These are phyloP conservation scores for Aromia moschata DNA, from an alignment of 2,888 invertebrate species.

Conservation along the genomic window DNA sequence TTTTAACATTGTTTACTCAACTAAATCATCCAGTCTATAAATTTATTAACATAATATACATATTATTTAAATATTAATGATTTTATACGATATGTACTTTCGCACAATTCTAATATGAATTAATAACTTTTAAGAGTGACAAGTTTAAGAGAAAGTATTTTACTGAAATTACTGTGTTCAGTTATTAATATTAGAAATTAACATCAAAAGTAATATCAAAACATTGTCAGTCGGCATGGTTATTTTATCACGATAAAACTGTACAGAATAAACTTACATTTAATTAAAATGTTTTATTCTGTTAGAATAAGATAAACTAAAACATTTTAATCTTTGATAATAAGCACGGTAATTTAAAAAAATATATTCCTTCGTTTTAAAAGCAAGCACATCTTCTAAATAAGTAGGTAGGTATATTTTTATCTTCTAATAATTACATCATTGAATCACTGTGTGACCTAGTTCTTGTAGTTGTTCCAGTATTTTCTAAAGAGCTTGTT, in stretches of 20 bases:
- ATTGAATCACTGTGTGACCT: slow-evolving; percentile 44
- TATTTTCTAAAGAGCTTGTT: slow-evolving; percentile 43
- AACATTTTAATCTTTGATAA: slow-evolving; percentile 8
- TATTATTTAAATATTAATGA: slow-evolving; percentile 32
- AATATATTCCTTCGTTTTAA: slow-evolving; percentile 16
- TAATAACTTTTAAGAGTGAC: background rate
- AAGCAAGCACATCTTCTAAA: slow-evolving; percentile 24
- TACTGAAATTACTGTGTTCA: background rate
- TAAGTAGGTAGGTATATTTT: slow-evolving; percentile 5
- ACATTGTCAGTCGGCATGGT: background rate
- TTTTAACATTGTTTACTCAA: slow-evolving; percentile 3
- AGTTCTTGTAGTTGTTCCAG: slow-evolving; percentile 42
- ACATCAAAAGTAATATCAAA: background rate
- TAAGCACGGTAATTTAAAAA: slow-evolving; percentile 12
- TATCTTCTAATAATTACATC: slow-evolving; percentile 40
- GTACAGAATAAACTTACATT: slow-evolving; percentile 12
- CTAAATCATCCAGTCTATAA: slow-evolving; percentile 38
- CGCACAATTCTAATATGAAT: slow-evolving; percentile 23
- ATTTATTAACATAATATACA: slow-evolving; percentile 32
- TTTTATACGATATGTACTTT: slow-evolving; percentile 18
- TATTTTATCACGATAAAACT: slow-evolving; percentile 10
- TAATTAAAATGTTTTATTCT: slow-evolving; percentile 14
- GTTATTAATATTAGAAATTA: background rate
- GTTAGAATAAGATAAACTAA: background rate
- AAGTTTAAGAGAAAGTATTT: background rate